These are phyloP conservation scores for Xiphophorus hellerii DNA, from an alignment of 2,113 vertebrate genomes.

Conservation along the genomic window DNA sequence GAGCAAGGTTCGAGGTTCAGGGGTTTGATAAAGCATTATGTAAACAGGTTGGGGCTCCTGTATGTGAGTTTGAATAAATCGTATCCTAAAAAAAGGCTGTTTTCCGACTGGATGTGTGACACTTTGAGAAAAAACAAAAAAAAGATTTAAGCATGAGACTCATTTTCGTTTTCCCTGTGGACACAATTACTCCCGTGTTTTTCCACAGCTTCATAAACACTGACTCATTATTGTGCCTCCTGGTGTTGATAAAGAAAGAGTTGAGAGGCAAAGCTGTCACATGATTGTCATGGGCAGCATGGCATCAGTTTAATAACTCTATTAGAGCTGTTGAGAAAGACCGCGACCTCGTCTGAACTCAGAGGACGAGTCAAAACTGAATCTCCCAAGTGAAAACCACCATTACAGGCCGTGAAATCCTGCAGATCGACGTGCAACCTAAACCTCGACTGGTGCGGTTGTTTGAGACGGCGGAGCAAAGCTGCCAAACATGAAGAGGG, in stretches of 20 bases:
- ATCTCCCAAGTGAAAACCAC: slow-evolving; percentile 29
- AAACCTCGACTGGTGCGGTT: slow-evolving; percentile 10
- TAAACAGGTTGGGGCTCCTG: not conserved
- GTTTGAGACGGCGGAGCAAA: slow-evolving; percentile 29
- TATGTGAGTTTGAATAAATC: slow-evolving; percentile 15
- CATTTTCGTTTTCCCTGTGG: slow-evolving; percentile 50
- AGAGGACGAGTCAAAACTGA: slow-evolving; percentile 24
- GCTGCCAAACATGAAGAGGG: slow-evolving; percentile 40
- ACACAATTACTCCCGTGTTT: slow-evolving; percentile 57
- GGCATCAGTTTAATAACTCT: slow-evolving; percentile 40
- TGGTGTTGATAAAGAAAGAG: slow-evolving; percentile 52
- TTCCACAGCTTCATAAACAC: slow-evolving; percentile 43
- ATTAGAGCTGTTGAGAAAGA: slow-evolving; percentile 18
- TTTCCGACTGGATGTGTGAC: slow-evolving; percentile 19
- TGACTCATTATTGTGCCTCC: slow-evolving; percentile 57
- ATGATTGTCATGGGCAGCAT: slow-evolving; percentile 52
- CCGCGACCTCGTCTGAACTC: not conserved
- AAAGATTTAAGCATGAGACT: slow-evolving; percentile 50
- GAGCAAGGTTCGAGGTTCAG: not conserved
- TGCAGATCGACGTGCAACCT: not conserved
- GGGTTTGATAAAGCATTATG: not conserved
- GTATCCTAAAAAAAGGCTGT: slow-evolving; percentile 9
- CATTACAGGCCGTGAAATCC: not conserved
- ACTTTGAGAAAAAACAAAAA: slow-evolving; percentile 15
- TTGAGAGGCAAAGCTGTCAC: slow-evolving; percentile 41